Evolutionary conservation across 2,113 vertebrate genomes (phyloP), one percentile per base, ranked within the genome.

Genomic region (Emberiza fucata): DNA sequence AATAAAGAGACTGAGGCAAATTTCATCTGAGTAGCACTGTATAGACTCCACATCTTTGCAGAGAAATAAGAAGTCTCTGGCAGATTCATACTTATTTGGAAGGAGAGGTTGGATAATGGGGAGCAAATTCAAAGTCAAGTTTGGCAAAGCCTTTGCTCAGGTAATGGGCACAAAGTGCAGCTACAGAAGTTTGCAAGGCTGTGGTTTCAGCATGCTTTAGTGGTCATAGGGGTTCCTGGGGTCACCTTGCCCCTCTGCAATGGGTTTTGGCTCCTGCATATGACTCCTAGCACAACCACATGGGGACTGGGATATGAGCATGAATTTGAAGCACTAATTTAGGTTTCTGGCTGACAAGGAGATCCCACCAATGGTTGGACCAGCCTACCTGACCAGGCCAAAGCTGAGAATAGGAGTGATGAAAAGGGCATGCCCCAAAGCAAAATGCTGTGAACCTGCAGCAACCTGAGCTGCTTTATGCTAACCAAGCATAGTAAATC

Each of bases 161-260:
- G 1, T 25, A 25, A 51, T 2, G 11, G 63, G 28, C 53, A 40
- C 24, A 25, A 24, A 61, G 6, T 40, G 15, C 27, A 56, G 17
- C n/a, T 79, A 12, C 65, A 16, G 28, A 42, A 25, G 50, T 75
- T 54, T 60, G 37, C 22, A 57, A 93, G 37, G 22, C 54, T 79
- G 29, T 28, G 11, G 5, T 70, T 78, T 92, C 61, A 64, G 25
- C 7, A 1, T 27, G 35, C 39, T 70, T 83, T 59, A 75, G 39
- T 39, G 50, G 23, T 33, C 3, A 0, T 9, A 33, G 14, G 7
- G 9, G 14, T 59, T 91, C 25, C 19, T 81, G 73, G 71, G 63
- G 24, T 84, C 37, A 7, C 51, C 44, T 84, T 0, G 0, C 12
- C 45, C 12, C 56, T 86, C n/a, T 56, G 29, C 7, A 0, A 0